These are phyloP conservation scores for Catonia carolina DNA, from an alignment of 2,888 invertebrate species.

Conservation along the genomic window DNA sequence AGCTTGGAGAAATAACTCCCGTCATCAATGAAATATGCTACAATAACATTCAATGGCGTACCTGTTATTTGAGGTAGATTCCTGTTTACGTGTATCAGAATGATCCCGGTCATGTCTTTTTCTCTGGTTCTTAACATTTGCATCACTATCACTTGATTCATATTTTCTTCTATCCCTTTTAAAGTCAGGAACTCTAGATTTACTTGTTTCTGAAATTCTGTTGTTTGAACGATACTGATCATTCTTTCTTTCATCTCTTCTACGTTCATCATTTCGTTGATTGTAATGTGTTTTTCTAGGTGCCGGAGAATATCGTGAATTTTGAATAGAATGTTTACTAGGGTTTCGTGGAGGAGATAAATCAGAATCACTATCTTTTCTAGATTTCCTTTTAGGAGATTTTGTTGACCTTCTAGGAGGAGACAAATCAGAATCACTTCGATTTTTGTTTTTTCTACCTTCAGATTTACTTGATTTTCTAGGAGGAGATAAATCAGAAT, in stretches of 20 bases:
- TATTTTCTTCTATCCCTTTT: too few relatives aligned
- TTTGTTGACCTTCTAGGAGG: conserved; percentile 22
- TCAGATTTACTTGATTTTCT: conserved; percentile 8
- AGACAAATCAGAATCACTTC: conserved; percentile 33
- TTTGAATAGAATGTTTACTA: too few relatives aligned
- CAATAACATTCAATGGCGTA: too few relatives aligned
- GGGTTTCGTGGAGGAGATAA: conserved; percentile 27
- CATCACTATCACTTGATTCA: too few relatives aligned
- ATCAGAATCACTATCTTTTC: conserved; percentile 27
- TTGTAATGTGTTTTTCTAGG: conserved; percentile 12
- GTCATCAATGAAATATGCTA: too few relatives aligned
- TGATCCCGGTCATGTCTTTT: conserved; percentile 16
- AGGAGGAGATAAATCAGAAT: conserved; percentile 32
- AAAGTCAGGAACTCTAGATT: not conserved
- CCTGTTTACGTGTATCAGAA: too few relatives aligned
- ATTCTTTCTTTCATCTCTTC: not conserved
- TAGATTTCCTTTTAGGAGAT: too few relatives aligned
- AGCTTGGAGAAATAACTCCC: too few relatives aligned
- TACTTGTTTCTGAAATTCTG: not conserved
- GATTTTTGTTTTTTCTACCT: not conserved
- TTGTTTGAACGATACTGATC: too few relatives aligned
- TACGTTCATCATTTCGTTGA: not conserved
- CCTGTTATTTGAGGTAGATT: too few relatives aligned
- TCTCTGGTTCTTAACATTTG: conserved; percentile 8
- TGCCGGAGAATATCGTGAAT: conserved; percentile 25